These are phyloP conservation scores for Pterobdella sp. DNA, from an alignment of 2,888 invertebrate genomes.

Conservation along the genomic window DNA sequence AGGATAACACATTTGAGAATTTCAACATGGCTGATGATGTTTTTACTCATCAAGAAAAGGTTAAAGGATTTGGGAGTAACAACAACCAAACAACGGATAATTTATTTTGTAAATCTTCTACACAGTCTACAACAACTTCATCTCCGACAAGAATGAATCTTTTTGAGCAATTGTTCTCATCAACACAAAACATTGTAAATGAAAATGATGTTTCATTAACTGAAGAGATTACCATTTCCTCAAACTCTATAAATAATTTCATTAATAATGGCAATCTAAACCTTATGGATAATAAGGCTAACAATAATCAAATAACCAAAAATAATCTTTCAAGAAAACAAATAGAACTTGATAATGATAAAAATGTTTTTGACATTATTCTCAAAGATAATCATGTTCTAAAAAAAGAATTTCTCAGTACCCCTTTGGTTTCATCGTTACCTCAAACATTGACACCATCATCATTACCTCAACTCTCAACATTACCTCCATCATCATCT, in stretches of 20 bases:
- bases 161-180: background rate
- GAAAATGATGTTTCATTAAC: background rate
- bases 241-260: background rate
- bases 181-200: background rate
- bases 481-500: too few species aligned
- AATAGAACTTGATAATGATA: background rate
- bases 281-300: background rate
- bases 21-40: too few species aligned
- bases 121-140: too few species aligned
- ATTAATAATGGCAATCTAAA: background rate
- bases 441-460: too few species aligned
- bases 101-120: too few species aligned
- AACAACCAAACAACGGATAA: too few species aligned
- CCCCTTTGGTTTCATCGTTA: too few species aligned
- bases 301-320: background rate
- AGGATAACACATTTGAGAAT: too few species aligned
- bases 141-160: background rate
- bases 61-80: too few species aligned
- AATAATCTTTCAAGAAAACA: background rate
- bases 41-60: too few species aligned
- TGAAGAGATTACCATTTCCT: background rate
- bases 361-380: conserved; percentile 2
- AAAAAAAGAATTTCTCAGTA: background rate
- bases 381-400: background rate
- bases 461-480: too few species aligned